These are phyloP conservation scores for Avahi laniger DNA, from an alignment of 2,797 vertebrate species.

Conservation along the genomic window DNA sequence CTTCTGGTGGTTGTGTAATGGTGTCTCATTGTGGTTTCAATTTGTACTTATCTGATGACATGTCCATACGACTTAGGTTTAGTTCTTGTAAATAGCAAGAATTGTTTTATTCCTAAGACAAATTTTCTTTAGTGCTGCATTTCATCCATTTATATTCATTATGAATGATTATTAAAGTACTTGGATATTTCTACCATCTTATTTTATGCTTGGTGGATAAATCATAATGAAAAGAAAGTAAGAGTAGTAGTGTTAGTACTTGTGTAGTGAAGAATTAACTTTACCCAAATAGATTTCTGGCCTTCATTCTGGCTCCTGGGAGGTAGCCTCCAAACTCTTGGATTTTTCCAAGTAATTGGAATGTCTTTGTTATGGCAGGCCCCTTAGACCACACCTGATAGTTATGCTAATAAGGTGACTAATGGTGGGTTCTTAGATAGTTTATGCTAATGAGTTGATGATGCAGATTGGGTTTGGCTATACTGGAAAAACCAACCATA, in stretches of 20 bases:
- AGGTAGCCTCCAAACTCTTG: neutral
- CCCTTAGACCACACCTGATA: neutral
- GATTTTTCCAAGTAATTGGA: neutral
- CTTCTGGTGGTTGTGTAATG: neutral
- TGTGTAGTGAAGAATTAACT: neutral
- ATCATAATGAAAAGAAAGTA: neutral
- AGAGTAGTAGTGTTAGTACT: neutral
- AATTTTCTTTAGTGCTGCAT: neutral
- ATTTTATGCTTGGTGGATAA: neutral
- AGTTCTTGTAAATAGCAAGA: neutral
- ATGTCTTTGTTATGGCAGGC: neutral
- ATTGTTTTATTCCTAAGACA: neutral
- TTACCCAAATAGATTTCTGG: neutral
- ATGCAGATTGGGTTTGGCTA: neutral
- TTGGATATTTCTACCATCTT: neutral
- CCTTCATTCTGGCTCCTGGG: neutral
- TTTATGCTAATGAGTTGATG: neutral
- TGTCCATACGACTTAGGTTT: neutral
- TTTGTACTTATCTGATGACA: neutral
- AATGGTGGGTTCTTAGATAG: neutral
- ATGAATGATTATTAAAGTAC: neutral
- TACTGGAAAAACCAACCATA: neutral
- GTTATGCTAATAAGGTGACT: neutral
- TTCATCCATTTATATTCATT: neutral
- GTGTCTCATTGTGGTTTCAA: neutral